phyloP scores from a whole-genome alignment of 2,113 vertebrate genomes.

The Dromaius novaehollandiae region DNA sequence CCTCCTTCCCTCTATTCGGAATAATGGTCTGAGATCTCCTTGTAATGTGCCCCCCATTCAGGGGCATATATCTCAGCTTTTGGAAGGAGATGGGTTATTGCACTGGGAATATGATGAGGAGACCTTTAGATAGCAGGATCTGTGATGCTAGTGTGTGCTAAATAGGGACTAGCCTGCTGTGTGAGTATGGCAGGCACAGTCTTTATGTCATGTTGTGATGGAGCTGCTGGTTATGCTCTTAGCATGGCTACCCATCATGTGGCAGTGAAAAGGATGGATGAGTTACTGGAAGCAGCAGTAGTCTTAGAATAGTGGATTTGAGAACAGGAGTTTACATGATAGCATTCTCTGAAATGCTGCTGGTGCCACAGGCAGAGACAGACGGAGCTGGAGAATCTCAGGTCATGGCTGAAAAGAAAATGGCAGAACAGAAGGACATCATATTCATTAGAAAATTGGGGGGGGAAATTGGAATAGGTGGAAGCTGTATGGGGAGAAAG shows the following conservation, averaged over 20 bases:
- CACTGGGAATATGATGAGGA: not conserved
- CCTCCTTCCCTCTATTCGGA: accelerated
- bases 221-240: not conserved
- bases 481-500: not conserved
- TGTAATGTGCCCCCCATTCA: accelerated
- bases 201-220: accelerated
- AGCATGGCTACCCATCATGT: accelerated
- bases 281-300: not conserved
- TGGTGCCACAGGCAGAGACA: not conserved
- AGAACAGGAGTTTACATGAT: not conserved
- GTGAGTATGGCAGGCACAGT: not conserved
- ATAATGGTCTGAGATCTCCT: not conserved
- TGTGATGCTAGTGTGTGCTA: not conserved
- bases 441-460: not conserved
- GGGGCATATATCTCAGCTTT: not conserved
- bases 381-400: not conserved
- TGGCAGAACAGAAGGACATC: not conserved
- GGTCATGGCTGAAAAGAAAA: not conserved
- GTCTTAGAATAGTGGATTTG: not conserved
- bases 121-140: not conserved
- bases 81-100: not conserved
- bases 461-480: not conserved
- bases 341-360: not conserved
- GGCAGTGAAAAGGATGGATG: not conserved
- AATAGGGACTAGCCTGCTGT: not conserved